A percentile compares a stretch with the other conserved stretches of the same genome.
These are phyloP conservation scores for Aphelinus atriplicis DNA, from an alignment of 1,140 invertebrate species.

Conservation along the genomic window DNA sequence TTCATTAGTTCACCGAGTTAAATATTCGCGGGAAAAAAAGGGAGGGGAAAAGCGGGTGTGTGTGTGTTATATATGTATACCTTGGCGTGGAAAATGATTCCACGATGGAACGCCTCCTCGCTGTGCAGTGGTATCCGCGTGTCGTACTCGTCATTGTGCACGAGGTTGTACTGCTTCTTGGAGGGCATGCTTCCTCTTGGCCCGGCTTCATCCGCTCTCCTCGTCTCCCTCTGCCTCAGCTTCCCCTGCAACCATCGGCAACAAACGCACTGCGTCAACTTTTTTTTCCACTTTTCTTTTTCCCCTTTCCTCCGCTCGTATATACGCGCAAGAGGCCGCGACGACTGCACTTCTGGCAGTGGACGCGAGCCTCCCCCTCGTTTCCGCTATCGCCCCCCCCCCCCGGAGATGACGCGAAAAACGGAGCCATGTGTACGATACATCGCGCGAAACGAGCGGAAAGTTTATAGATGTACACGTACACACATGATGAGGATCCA, in stretches of 20 bases:
- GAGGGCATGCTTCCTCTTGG: slow-evolving; percentile 75
- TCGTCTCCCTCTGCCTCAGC: background rate
- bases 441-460: too few species aligned
- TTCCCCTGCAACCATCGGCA: background rate
- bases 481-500: too few species aligned
- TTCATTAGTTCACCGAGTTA: too few species aligned
- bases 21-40: slow-evolving; percentile 4
- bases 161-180: slow-evolving; percentile 92
- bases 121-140: slow-evolving; percentile 92
- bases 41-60: slow-evolving; percentile 3
- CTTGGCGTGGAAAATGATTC: slow-evolving; percentile 97
- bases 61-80: slow-evolving; percentile 65
- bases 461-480: too few species aligned
- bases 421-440: too few species aligned
- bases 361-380: too few species aligned
- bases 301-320: too few species aligned
- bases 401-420: too few species aligned
- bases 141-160: slow-evolving; percentile 95
- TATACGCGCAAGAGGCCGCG: too few species aligned
- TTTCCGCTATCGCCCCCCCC: too few species aligned
- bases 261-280: background rate
- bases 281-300: background rate
- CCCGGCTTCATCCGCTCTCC: slow-evolving; percentile 60
- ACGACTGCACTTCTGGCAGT: too few species aligned
- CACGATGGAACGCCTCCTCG: slow-evolving; percentile 96